phyloP scores from a whole-genome alignment of 2,113 vertebrate genomes.

The Trochalopteron elliotii region DNA sequence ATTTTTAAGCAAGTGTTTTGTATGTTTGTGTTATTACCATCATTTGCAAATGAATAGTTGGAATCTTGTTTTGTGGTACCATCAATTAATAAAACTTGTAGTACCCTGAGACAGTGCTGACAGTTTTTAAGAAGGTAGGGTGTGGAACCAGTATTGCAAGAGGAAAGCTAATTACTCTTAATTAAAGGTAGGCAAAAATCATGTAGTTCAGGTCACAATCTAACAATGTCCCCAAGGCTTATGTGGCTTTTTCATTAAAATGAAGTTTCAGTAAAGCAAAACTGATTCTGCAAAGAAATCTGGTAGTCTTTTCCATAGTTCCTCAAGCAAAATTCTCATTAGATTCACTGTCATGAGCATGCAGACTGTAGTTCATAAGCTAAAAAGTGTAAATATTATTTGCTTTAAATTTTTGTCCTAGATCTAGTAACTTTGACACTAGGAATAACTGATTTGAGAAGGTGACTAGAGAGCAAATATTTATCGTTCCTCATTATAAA shows the following conservation, averaged over 20 bases:
- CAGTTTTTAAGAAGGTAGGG: neutral
- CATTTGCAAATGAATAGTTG: neutral
- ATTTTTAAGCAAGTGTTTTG: neutral
- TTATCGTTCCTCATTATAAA: neutral
- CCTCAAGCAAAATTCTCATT: conserved; percentile 21
- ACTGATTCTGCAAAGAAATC: conserved; percentile 13
- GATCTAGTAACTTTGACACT: neutral
- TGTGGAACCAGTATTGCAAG: neutral
- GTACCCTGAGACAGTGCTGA: neutral
- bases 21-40: neutral
- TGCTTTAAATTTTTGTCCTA: neutral
- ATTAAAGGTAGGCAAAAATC: conserved; percentile 7
- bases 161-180: neutral
- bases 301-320: neutral
- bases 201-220: neutral
- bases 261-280: neutral
- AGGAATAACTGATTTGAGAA: neutral
- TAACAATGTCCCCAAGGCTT: neutral
- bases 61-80: neutral
- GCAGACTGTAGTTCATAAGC: neutral
- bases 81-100: neutral
- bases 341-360: neutral
- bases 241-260: conserved; percentile 8
- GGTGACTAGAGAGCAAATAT: neutral
- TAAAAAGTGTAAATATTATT: neutral